Conservation (phyloP, 2,888 invertebrate species). For the Seladonia tumulorum region DNA sequence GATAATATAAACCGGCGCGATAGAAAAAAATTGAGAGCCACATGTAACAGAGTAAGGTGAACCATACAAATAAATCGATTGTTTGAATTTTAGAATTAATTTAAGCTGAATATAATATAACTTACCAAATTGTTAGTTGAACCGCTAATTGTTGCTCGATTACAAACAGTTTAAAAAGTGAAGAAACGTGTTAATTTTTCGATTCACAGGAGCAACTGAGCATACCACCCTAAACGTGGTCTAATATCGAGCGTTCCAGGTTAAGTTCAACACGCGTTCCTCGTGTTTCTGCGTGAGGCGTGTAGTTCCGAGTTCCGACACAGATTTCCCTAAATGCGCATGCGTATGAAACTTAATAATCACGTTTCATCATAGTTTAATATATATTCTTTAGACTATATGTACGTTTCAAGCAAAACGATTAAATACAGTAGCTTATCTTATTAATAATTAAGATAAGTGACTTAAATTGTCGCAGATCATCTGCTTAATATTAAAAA, state of each 20-base stretch:
- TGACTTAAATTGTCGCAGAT: background rate
- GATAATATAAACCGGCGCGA: background rate
- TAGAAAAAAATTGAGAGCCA: background rate
- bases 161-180: background rate
- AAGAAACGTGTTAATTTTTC: background rate
- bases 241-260: slow-evolving; percentile 3
- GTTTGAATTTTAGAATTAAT: background rate
- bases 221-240: slow-evolving; percentile 41
- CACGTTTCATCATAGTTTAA: background rate
- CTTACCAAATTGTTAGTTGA: background rate
- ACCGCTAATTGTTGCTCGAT: background rate
- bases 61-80: background rate
- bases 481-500: background rate
- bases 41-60: background rate
- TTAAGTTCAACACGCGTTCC: slow-evolving; percentile 41
- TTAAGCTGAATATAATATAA: slow-evolving; percentile 2
- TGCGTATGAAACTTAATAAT: slow-evolving; percentile 17
- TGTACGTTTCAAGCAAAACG: background rate
- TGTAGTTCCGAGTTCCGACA: background rate
- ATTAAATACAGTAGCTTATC: background rate
- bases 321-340: slow-evolving; percentile 22
- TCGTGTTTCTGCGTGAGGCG: background rate
- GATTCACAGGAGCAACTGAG: background rate
- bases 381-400: background rate
- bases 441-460: background rate